phyloP scores from a whole-genome alignment of 2,797 vertebrate species.

The Eulemur mongoz region DNA sequence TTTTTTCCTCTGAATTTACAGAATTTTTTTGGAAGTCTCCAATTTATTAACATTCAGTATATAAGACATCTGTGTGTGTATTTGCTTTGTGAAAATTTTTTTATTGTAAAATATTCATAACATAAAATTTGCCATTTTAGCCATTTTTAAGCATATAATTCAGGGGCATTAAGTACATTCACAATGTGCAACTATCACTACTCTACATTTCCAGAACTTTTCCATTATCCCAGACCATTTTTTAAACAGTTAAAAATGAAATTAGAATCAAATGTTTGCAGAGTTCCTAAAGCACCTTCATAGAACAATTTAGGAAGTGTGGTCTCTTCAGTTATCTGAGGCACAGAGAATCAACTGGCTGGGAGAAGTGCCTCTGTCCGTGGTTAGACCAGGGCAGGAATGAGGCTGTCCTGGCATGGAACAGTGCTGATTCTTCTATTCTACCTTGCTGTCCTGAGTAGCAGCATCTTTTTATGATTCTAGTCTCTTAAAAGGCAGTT shows the following conservation, averaged over 20 bases:
- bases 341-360: not conserved
- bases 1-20: not conserved
- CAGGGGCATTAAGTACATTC: not conserved
- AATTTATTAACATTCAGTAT: not conserved
- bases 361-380: not conserved
- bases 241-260: conserved; percentile 1
- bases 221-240: not conserved
- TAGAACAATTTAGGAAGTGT: not conserved
- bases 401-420: not conserved
- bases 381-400: not conserved
- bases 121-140: conserved; percentile 15
- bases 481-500: not conserved
- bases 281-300: not conserved
- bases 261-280: not conserved
- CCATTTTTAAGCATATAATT: not conserved
- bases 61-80: not conserved
- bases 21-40: not conserved
- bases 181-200: not conserved
- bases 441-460: not conserved
- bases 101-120: not conserved
- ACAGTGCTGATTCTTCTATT: not conserved
- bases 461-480: not conserved
- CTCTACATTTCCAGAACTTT: not conserved
- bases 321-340: not conserved
- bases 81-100: not conserved